Percentiles rank a stretch among this genome's conserved stretches.
phyloP scores from a whole-genome alignment of 2,888 invertebrate genomes.

The Lepidocyrtoides sp. region DNA sequence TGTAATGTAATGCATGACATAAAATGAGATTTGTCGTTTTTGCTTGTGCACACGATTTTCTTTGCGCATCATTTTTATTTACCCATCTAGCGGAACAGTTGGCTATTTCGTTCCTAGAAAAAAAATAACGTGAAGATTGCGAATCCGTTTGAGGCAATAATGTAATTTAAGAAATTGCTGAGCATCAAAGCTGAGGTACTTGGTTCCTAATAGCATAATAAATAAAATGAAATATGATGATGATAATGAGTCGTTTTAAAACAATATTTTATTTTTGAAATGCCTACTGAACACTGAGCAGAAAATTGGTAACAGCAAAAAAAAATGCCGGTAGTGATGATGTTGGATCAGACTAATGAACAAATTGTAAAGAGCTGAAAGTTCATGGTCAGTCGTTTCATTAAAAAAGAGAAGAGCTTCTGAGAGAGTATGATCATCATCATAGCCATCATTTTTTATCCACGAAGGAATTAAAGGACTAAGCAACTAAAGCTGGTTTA shows the following conservation, averaged over 20 bases:
- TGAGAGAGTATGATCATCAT: conserved; percentile 9
- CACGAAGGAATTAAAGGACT: background rate
- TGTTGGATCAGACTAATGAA: background rate
- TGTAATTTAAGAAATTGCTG: no score
- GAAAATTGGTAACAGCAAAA: no score
- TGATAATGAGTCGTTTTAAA: background rate
- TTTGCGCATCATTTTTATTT: background rate
- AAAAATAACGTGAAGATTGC: background rate
- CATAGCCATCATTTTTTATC: conserved; percentile 10
- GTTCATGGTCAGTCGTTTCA: conserved; percentile 73
- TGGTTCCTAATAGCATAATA: no score
- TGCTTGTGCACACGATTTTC: background rate
- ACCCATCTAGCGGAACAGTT: background rate
- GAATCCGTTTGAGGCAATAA: background rate
- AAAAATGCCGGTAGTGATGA: background rate
- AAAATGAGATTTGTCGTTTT: background rate
- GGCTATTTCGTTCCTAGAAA: background rate
- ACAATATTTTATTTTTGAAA: background rate
- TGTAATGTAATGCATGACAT: conserved; percentile 15
- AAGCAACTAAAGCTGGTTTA: conserved; percentile 5
- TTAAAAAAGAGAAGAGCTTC: background rate
- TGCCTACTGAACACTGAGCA: background rate
- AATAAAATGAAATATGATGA: no score
- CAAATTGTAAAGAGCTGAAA: conserved; percentile 37
- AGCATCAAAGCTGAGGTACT: no score